These are phyloP conservation scores for Chironex yamaguchii DNA, from an alignment of 30 jellyfish, hydroid and myxozoan genomes.

Conservation along the genomic window DNA sequence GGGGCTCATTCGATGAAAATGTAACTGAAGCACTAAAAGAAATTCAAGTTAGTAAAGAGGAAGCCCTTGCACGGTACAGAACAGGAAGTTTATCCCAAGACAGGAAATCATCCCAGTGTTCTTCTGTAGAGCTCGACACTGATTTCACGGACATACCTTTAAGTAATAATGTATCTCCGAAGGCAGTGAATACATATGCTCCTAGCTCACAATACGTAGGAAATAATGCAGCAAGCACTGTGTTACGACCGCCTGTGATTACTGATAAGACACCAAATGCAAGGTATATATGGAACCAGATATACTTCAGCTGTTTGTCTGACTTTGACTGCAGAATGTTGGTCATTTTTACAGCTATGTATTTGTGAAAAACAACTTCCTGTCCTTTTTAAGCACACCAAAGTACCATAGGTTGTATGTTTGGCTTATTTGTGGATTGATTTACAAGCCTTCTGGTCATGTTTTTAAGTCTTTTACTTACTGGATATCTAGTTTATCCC, in stretches of 20 bases:
- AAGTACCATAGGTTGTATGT: no score
- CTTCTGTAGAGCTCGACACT: constrained; percentile 25
- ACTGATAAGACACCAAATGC: constrained; percentile 84
- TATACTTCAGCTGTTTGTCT: no score
- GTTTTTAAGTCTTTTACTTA: no score
- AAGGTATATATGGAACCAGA: no score
- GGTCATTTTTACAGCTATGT: no score
- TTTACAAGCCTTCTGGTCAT: no score
- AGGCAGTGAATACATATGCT: constrained; percentile 74
- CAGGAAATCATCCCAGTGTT: not conserved
- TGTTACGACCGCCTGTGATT: constrained; percentile 70
- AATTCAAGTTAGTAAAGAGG: constrained; percentile 25
- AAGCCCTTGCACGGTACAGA: constrained; percentile 38
- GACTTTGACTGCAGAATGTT: no score
- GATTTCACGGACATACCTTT: constrained; percentile 88
- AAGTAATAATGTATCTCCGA: constrained; percentile 60
- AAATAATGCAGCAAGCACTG: constrained; percentile 18
- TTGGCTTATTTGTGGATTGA: no score
- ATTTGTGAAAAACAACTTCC: no score
- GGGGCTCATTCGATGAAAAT: constrained; percentile 25
- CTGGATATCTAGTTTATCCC: no score
- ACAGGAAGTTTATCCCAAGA: not conserved
- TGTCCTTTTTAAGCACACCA: no score
- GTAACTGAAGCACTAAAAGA: constrained; percentile 42
- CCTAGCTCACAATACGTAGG: constrained; percentile 41